These are phyloP conservation scores for Gari tellinella DNA, from an alignment of 2,888 invertebrate genomes.

Conservation along the genomic window DNA sequence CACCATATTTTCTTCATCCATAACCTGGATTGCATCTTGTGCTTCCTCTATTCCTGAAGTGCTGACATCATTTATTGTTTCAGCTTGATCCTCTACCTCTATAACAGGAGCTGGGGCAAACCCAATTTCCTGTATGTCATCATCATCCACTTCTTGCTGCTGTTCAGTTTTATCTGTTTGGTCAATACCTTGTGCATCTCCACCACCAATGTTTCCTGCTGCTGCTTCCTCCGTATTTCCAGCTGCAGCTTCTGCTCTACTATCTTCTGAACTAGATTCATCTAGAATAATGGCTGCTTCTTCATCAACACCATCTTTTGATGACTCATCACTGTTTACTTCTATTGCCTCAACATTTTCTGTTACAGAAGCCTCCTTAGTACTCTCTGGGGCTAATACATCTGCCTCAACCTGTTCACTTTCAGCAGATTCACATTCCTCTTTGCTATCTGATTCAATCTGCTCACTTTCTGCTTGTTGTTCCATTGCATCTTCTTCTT, in stretches of 20 bases:
- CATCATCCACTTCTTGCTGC: constrained; percentile 39
- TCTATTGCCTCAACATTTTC: constrained; percentile 15
- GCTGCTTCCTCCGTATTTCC: constrained; percentile 9
- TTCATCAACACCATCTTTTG: constrained; percentile 32
- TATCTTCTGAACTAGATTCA: constrained; percentile 2
- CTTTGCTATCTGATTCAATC: constrained; percentile 5
- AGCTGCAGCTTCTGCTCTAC: constrained; percentile 1
- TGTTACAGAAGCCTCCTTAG: background rate
- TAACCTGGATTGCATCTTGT: constrained; percentile 31
- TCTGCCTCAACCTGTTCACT: constrained; percentile 32
- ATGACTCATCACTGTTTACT: constrained; percentile 28
- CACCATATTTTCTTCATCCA: constrained; percentile 1
- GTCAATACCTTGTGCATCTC: background rate
- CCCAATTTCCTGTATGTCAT: constrained; percentile 23
- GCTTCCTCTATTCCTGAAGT: constrained; percentile 23
- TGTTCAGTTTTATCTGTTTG: background rate
- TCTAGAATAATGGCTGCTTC: constrained; percentile 33
- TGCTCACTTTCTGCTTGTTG: constrained; percentile 34
- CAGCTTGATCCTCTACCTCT: constrained; percentile 17
- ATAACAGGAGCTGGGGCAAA: constrained; percentile 15
- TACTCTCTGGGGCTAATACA: background rate
- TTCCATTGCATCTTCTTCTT: constrained; percentile 24
- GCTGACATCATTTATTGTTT: background rate
- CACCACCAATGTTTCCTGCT: constrained; percentile 6
- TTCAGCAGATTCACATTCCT: constrained; percentile 30